These are phyloP conservation scores for Agelastica alni DNA, from an alignment of 2,888 invertebrate species.

Conservation along the genomic window DNA sequence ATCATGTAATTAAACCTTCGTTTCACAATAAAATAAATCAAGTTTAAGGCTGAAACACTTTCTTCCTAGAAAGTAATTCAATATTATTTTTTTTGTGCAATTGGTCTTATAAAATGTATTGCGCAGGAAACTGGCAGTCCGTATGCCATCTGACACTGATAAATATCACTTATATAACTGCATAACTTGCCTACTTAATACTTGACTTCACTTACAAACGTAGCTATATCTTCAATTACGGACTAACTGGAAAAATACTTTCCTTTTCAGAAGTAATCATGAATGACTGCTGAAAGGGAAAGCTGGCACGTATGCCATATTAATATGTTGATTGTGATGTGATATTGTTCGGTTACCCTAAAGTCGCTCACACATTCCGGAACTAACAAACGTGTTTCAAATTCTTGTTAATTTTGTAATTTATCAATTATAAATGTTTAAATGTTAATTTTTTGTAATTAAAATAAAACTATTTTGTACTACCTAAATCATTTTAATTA, in stretches of 20 bases:
- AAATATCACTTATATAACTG: conserved; percentile 8
- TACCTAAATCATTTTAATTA: too few species aligned
- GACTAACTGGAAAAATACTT: conserved; percentile 7
- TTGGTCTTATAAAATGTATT: conserved; percentile 28
- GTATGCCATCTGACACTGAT: conserved; percentile 23
- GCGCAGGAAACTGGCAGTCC: conserved; percentile 11
- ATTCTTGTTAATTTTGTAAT: too few species aligned
- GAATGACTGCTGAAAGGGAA: neutral
- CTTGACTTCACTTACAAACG: conserved; percentile 1
- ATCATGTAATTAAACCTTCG: conserved; percentile 16
- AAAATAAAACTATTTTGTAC: too few species aligned
- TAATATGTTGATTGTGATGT: too few species aligned
- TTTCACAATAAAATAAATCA: too few species aligned
- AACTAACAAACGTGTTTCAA: too few species aligned
- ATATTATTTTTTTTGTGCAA: conserved; percentile 21
- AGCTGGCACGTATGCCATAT: neutral
- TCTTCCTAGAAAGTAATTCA: conserved; percentile 29
- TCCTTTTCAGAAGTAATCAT: conserved; percentile 4
- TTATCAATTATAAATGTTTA: too few species aligned
- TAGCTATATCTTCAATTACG: too few species aligned
- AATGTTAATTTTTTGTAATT: too few species aligned
- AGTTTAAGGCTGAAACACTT: conserved; percentile 44
- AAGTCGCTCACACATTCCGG: too few species aligned
- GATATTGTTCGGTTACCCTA: too few species aligned
- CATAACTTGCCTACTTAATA: conserved; percentile 7